Percentiles rank a stretch among this genome's conserved stretches.
These are phyloP conservation scores for Ahaetulla prasina DNA, from an alignment of 2,113 vertebrate species.

Conservation along the genomic window DNA sequence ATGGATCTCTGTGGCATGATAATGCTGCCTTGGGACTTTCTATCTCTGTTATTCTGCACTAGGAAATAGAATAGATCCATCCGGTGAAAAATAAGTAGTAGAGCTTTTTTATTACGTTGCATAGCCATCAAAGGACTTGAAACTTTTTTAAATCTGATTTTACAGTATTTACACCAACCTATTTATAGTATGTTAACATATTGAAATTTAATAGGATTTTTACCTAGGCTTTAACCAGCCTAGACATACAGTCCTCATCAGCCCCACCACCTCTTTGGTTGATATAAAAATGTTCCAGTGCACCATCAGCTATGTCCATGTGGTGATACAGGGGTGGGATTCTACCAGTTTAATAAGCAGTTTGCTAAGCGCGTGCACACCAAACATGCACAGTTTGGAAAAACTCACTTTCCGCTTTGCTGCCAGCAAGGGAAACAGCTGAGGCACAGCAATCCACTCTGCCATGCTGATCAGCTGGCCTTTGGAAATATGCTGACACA, in stretches of 20 bases:
- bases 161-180: neutral
- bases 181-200: neutral
- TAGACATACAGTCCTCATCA: neutral
- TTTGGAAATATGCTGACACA: too few species aligned
- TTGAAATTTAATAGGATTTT: neutral
- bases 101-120: neutral
- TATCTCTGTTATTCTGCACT: neutral
- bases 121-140: neutral
- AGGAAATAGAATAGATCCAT: neutral
- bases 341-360: too few species aligned
- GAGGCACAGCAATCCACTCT: too few species aligned
- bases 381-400: too few species aligned
- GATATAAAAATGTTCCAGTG: neutral
- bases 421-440: too few species aligned
- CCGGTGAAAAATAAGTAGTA: neutral
- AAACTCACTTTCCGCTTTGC: too few species aligned
- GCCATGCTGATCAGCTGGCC: too few species aligned
- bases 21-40: neutral
- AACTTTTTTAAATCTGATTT: neutral
- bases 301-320: neutral
- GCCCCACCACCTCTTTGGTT: neutral
- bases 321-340: too few species aligned
- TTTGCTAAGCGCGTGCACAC: too few species aligned
- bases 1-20: neutral
- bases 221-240: neutral